phyloP scores from a whole-genome alignment of 2,113 vertebrate genomes.

The Sprattus sprattus region DNA sequence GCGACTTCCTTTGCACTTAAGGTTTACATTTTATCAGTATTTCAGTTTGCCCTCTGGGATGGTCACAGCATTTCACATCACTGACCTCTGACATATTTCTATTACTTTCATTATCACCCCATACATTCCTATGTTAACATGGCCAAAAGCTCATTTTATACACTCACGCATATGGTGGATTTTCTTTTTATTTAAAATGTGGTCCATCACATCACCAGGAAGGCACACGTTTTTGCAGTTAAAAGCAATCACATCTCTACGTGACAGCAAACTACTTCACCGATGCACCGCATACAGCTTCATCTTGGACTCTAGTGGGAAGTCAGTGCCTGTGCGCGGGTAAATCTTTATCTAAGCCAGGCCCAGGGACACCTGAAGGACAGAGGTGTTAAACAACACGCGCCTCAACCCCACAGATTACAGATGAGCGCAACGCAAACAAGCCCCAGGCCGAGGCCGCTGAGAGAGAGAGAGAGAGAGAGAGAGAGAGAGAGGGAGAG shows the following conservation, averaged over 20 bases:
- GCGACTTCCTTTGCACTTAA: not conserved
- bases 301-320: not conserved
- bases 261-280: not conserved
- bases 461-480: not conserved
- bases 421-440: not conserved
- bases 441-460: not conserved
- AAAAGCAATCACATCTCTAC: not conserved
- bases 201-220: not conserved
- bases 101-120: not conserved
- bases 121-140: not conserved
- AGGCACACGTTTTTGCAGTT: not conserved
- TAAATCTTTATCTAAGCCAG: not conserved
- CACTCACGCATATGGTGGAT: not conserved
- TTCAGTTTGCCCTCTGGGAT: not conserved
- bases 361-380: not conserved
- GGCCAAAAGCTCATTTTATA: not conserved
- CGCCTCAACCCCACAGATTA: not conserved
- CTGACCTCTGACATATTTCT: not conserved
- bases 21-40: not conserved
- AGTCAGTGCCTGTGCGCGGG: not conserved
- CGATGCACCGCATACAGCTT: not conserved
- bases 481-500: not conserved
- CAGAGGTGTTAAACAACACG: not conserved
- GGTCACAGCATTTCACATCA: not conserved
- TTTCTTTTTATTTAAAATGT: not conserved